Conservation (phyloP, 2,888 invertebrate species). For the Phyllotreta striolata region DNA sequence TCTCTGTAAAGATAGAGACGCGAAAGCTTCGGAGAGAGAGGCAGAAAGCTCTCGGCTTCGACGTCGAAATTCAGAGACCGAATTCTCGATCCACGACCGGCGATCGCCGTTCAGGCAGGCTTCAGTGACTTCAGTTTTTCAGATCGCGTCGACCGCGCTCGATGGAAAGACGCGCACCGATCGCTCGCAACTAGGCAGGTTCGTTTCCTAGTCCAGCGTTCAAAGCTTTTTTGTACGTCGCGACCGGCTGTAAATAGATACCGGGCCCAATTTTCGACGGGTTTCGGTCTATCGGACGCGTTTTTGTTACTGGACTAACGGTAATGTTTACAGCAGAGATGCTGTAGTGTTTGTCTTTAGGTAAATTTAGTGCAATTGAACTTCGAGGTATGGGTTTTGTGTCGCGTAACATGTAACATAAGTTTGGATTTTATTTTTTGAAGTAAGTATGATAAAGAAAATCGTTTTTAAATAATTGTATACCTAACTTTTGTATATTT, state of each 20-base stretch:
- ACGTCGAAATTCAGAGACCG: conserved; percentile 17
- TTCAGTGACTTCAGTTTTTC: conserved; percentile 25
- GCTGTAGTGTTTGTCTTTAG: conserved; percentile 20
- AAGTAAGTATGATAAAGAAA: conserved; percentile 28
- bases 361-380: conserved; percentile 10
- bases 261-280: conserved; percentile 5
- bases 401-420: conserved; percentile 36
- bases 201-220: conserved; percentile 39
- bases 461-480: too few relatives aligned
- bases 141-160: conserved; percentile 40
- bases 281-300: conserved; percentile 14
- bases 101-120: not conserved
- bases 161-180: conserved; percentile 36
- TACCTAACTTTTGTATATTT: too few relatives aligned
- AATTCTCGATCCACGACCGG: conserved; percentile 16
- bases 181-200: conserved; percentile 27
- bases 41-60: conserved; percentile 22
- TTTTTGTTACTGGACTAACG: conserved; percentile 27
- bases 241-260: too few relatives aligned
- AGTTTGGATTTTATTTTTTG: conserved; percentile 28
- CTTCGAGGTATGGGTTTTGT: conserved; percentile 12
- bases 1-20: conserved; percentile 20
- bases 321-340: conserved; percentile 11
- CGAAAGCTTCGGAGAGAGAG: conserved; percentile 30
- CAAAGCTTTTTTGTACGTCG: conserved; percentile 32